Evolutionary conservation across 2,888 invertebrate genomes (phyloP), one percentile per base, ranked within the genome.

Genomic region (Heliconius erato): DNA sequence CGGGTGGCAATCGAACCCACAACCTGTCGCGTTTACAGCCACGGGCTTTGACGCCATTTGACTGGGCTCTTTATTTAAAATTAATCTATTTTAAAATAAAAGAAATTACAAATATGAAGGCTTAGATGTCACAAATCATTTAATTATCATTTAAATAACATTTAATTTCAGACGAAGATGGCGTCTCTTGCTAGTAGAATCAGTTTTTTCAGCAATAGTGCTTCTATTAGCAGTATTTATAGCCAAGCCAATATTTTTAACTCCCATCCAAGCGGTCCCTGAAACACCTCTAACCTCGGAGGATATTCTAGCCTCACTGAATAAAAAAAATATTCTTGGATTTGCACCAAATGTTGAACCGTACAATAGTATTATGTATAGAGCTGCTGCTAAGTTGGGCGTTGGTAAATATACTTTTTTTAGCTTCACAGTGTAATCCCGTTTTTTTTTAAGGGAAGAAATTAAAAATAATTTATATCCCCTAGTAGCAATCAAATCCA

Each of bases 191-290:
- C 32, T 89, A 2, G 65, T 87, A 0, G 92, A 94, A 84, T 88
- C 91, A 0, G 0, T 90, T 0, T 90, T 94, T 49, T 92, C 91
- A 0, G 86, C 85, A 0, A 1, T 89, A 0, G 81, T 93, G 7
- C 91, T 92, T 83, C 67, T 91, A 0, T 4, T 86, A 0, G 90
- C 94, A 0, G 88, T 93, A 19, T 88, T 89, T 28, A 89, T 90
- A 28, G 92, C 95, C 0, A 92, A 90, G 85, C 94, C 94, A 0
- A 93, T 94, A 65, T 95, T 95, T 87, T 88, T 95, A 67, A 93
- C 90, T 1, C 92, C 94, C 0, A 83, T 95, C n/a, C 88, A 91
- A 82, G 89, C 89, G 0, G 88, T 91, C 7, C 93, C 93, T 0
- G 88, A 89, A 12, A 87, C 90, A 0, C 92, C 93, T 0, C 84